Conservation (phyloP, 2,113 vertebrate genomes). For the Tautogolabrus adspersus region DNA sequence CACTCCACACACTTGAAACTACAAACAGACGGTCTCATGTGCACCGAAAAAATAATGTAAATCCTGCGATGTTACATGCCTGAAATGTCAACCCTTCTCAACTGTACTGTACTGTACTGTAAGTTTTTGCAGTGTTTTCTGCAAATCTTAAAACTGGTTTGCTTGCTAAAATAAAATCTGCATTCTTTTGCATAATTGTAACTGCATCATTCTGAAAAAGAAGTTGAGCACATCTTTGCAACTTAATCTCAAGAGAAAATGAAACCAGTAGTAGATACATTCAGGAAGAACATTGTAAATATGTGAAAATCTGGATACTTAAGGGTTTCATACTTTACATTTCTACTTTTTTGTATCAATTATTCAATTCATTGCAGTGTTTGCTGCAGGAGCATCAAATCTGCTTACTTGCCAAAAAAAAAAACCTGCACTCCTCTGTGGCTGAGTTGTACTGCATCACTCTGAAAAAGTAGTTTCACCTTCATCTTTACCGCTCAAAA, state of each 20-base stretch:
- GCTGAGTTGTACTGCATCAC: constrained; percentile 36
- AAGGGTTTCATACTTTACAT: not conserved
- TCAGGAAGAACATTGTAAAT: not conserved
- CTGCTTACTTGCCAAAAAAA: constrained; percentile 48
- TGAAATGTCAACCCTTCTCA: not conserved
- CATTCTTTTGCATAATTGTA: not conserved
- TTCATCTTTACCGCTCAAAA: constrained; percentile 1
- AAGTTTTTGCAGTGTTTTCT: not conserved
- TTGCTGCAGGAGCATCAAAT: constrained; percentile 47
- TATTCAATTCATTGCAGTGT: not conserved
- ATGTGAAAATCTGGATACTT: not conserved
- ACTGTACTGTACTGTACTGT: too few species aligned
- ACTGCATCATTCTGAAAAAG: not conserved
- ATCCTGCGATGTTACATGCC: not conserved
- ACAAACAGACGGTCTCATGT: not conserved
- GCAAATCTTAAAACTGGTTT: not conserved
- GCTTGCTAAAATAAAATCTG: not conserved
- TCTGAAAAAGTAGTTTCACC: not conserved
- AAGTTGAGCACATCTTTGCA: not conserved
- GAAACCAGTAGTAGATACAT: not conserved
- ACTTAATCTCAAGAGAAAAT: not conserved
- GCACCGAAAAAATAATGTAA: not conserved
- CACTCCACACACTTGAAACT: not conserved
- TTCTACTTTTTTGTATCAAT: not conserved
- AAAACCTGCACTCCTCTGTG: constrained; percentile 33